phyloP scores from a whole-genome alignment of 1,140 invertebrate genomes.

The Yoshiicerus persimilis region DNA sequence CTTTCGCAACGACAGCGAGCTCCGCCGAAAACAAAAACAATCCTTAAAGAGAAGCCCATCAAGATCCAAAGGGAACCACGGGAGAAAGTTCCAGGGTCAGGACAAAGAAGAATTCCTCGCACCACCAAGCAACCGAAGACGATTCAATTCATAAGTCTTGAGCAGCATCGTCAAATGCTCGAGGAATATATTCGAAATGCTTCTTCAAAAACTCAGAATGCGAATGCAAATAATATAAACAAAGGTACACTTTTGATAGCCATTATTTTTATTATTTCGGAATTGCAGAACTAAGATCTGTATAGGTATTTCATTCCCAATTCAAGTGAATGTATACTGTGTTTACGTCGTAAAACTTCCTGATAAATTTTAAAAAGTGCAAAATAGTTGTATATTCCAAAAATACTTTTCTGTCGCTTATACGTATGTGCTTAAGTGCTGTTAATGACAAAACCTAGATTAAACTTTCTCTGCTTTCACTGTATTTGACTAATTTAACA shows the following conservation, averaged over 20 bases:
- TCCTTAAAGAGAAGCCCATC: neutral
- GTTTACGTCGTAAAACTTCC: too few relatives aligned
- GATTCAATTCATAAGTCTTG: constrained; percentile 18
- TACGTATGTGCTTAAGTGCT: too few relatives aligned
- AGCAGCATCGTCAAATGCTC: constrained; percentile 30
- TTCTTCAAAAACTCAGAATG: neutral
- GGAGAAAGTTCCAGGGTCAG: neutral
- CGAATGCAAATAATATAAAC: neutral
- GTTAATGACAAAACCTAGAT: too few relatives aligned
- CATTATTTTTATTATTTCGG: neutral
- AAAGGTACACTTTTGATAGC: neutral
- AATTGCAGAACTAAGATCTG: neutral
- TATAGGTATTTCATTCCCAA: too few relatives aligned
- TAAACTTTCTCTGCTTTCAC: neutral
- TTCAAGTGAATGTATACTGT: too few relatives aligned
- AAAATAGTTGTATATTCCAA: too few relatives aligned
- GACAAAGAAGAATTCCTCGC: neutral
- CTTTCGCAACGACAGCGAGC: neutral
- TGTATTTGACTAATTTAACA: neutral
- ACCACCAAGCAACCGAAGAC: constrained; percentile 21
- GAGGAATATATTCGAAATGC: neutral
- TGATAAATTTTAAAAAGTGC: too few relatives aligned
- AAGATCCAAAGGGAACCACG: neutral
- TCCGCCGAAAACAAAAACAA: neutral
- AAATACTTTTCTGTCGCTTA: too few relatives aligned